Conservation (phyloP, 2,888 invertebrate species). For the Aporophyla nigra region DNA sequence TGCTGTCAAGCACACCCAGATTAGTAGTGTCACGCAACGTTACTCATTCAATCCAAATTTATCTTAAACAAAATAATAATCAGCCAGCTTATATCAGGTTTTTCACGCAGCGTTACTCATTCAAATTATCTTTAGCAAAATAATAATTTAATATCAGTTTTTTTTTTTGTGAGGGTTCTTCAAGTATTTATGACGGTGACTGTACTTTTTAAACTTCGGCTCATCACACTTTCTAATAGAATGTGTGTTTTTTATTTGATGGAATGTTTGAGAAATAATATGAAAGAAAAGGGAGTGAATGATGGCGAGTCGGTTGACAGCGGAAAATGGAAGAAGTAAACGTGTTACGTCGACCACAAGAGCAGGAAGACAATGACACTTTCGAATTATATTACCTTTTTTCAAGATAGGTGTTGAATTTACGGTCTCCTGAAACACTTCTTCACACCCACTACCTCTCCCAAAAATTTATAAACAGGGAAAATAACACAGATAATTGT, state of each 20-base stretch:
- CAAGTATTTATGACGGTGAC: not conserved
- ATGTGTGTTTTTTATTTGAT: not conserved
- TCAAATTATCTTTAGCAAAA: not conserved
- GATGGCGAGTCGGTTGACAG: not conserved
- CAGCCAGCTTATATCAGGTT: not conserved
- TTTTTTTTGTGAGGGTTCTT: not conserved
- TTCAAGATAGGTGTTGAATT: no score
- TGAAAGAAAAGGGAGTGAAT: not conserved
- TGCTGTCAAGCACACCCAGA: not conserved
- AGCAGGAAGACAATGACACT: no score
- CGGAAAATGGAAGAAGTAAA: no score
- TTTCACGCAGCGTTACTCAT: not conserved
- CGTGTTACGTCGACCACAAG: no score
- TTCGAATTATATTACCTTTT: no score
- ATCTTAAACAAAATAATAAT: not conserved
- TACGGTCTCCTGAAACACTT: no score
- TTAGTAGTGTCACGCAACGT: slow-evolving; percentile 5
- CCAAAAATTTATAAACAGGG: not conserved
- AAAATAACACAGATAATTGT: not conserved
- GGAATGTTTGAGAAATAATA: no score
- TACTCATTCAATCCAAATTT: not conserved
- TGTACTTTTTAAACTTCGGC: not conserved
- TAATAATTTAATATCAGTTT: not conserved
- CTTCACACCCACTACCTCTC: no score
- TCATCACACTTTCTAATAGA: not conserved